Evolutionary conservation across 2,113 vertebrate species (phyloP).

Genomic region (Grantiella picta): DNA sequence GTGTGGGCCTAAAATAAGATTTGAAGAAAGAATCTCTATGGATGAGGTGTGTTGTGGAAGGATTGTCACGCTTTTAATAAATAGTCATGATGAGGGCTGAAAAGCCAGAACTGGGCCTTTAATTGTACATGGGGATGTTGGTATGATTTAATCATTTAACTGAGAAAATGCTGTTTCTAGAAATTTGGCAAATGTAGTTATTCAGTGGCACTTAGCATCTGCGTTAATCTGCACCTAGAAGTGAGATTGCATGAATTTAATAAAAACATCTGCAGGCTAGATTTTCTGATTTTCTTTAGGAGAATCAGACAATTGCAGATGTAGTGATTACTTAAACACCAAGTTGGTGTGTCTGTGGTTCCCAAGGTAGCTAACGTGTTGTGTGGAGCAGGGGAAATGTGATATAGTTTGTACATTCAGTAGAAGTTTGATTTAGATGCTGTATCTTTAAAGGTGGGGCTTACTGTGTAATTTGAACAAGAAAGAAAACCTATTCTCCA

Average conservation of each 20-base stretch:
- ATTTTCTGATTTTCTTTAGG: not conserved
- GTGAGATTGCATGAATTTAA: not conserved
- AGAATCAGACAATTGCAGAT: not conserved
- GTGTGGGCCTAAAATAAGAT: not conserved
- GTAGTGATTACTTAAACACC: not conserved
- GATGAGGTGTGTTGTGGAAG: not conserved
- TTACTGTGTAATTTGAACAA: not conserved
- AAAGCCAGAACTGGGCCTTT: not conserved
- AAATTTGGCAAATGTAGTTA: not conserved
- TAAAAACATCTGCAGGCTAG: not conserved
- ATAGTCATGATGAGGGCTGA: not conserved
- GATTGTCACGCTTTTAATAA: not conserved
- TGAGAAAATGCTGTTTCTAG: not conserved
- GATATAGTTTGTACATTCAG: not conserved
- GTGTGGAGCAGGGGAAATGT: not conserved
- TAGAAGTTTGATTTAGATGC: not conserved
- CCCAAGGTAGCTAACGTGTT: rapidly evolving
- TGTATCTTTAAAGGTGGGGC: not conserved
- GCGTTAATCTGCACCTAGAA: not conserved
- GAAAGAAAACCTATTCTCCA: not conserved
- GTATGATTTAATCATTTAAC: not conserved
- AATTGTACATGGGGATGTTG: not conserved
- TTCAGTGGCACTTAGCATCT: not conserved
- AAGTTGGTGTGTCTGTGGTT: not conserved
- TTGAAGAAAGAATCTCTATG: not conserved